Conservation (phyloP, 1,140 invertebrate genomes). For the Pseudomyrmex cubaensis region DNA sequence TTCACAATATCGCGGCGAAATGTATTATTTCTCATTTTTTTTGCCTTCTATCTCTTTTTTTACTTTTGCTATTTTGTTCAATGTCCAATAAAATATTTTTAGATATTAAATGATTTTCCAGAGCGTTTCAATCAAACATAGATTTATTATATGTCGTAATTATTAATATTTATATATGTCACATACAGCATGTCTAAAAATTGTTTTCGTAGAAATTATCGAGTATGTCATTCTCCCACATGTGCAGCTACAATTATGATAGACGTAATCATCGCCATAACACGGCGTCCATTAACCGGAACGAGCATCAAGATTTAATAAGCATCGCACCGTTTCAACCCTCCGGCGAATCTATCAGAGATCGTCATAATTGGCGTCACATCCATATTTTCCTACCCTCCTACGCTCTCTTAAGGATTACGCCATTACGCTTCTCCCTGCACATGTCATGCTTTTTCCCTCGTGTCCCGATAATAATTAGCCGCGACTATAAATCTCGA, state of each 20-base stretch:
- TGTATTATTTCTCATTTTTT: not conserved
- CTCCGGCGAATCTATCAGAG: conserved; percentile 34
- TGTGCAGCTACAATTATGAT: not conserved
- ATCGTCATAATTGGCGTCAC: conserved; percentile 79
- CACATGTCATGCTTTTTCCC: conserved; percentile 60
- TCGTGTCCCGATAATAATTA: conserved; percentile 77
- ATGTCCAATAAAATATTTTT: not conserved
- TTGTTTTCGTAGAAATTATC: not conserved
- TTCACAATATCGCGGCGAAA: not conserved
- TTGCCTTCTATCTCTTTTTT: not conserved
- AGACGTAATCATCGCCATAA: not conserved
- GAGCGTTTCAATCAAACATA: not conserved
- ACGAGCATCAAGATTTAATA: conserved; percentile 38
- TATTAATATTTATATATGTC: not conserved
- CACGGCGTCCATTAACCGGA: conserved; percentile 13
- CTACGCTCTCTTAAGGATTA: conserved; percentile 67
- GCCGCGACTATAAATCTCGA: conserved; percentile 77
- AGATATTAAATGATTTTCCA: not conserved
- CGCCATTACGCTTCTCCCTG: conserved; percentile 60
- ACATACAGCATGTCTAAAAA: not conserved
- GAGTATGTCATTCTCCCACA: too few species aligned
- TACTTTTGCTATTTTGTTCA: not conserved
- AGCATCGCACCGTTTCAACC: conserved; percentile 19
- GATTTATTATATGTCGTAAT: not conserved
- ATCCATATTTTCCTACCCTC: conserved; percentile 58